Base-by-base conservation (phyloP, 1,140 invertebrate genomes). In the Aphidius ervi region DNA sequence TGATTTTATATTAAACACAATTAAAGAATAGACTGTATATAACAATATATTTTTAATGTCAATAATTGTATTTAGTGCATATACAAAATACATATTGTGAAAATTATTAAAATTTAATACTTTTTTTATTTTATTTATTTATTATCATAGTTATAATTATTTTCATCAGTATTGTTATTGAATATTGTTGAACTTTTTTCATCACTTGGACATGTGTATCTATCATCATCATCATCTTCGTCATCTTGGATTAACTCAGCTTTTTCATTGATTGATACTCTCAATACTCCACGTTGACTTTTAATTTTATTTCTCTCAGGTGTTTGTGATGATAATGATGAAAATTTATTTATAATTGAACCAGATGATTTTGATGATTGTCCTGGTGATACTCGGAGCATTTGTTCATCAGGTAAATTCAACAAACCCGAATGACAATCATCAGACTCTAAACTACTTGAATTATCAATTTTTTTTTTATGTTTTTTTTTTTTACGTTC, bases 181-280 rank as follows among this genome's bases (percentile, higher is more conserved):
- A 45, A 50, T 20, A 53, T 20, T 9, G 31, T 20, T 48, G 46
- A 16, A n/a, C 23, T 31, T 31, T 31, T 31, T 31, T 31, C 23
- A 31, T 31, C 23, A 31, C 23, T 31, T 31, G 2, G 23, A 31
- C 23, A 31, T 31, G 23, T 31, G 4, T 31, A 31, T 31, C 23
- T 1, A 52, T 63, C 52, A 16, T 57, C 56, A 54, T 64, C 64
- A 39, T 62, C 4, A 31, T 31, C 23, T 31, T 31, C 16, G 16
- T 16, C 23, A 48, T 81, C 81, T 43, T 82, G 76, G 46, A 82
- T 82, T 0, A 79, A 67, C 67, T 83, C 78, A 4, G 82, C 78
- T 1, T 74, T 83, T 58, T 83, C 82, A 61, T 83, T 83, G 40
- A 84, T 83, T 0, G 83, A 83, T 3, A 83, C 82, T 46, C 77